Evolutionary conservation across 2,113 vertebrate species (phyloP).

Genomic region (Menura novaehollandiae): DNA sequence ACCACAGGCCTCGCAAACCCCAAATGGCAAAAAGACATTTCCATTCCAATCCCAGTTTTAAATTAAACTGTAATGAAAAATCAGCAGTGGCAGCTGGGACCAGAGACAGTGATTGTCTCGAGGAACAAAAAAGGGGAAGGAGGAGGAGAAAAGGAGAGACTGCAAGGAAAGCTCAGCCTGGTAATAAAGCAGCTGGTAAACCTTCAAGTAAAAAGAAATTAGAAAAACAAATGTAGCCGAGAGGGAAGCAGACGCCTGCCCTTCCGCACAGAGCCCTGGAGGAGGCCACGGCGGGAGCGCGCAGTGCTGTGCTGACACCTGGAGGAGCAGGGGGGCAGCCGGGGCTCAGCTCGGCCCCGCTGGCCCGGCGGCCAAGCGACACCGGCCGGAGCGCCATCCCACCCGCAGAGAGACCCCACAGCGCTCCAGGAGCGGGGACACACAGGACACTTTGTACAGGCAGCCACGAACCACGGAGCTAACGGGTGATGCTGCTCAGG

Average conservation of each 20-base stretch:
- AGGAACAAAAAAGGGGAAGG: conserved; percentile 70
- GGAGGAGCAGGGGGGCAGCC: conserved; percentile 32
- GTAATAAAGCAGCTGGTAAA: conserved; percentile 84
- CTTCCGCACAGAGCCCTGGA: neutral
- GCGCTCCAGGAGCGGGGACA: neutral
- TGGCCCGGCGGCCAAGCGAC: fast-evolving
- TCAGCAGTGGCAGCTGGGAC: conserved; percentile 86
- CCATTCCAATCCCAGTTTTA: conserved; percentile 86
- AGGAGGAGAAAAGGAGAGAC: conserved; percentile 65
- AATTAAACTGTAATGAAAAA: conserved; percentile 90
- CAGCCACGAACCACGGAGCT: no score
- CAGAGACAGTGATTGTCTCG: conserved; percentile 81
- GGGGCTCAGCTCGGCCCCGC: neutral
- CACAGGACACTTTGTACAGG: fast-evolving
- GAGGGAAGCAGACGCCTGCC: conserved; percentile 61
- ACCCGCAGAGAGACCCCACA: fast-evolving
- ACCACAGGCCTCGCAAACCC: conserved; percentile 77
- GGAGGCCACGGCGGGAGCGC: neutral
- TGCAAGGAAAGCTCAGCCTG: conserved; percentile 71
- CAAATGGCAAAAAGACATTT: conserved; percentile 84
- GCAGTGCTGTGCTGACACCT: conserved; percentile 69
- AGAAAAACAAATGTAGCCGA: conserved; percentile 78
- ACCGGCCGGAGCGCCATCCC: neutral
- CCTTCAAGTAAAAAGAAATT: conserved; percentile 80
- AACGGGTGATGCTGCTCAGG: neutral